Evolutionary conservation across 1,140 invertebrate genomes (phyloP), one percentile per base, ranked within the genome.

Genomic region (Phymastichus coffea): DNA sequence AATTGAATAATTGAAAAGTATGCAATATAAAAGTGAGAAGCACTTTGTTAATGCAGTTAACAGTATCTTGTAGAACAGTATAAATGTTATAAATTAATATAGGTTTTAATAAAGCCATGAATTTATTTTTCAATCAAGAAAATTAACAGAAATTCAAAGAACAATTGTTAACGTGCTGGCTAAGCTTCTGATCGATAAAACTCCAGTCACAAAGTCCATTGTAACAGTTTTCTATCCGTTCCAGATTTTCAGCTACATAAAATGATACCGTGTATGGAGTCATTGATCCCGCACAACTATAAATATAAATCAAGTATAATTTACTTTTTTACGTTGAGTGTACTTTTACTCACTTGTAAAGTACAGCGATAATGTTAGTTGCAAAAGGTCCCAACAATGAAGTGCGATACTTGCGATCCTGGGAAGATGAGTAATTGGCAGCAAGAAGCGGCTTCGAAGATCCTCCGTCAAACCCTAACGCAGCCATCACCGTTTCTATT

Each of bases 361-460:
- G 76, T 6, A 92, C 83, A 37, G 89, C 87, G 25, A 84, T 86
- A 1, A 94, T 66, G 75, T 94, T 94, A 3, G 84, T 81, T n/a
- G 87, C 87, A 67, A 92, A 93, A 0, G 92, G 90, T 48, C 80
- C 73, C 37, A 93, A 83, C 2, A 78, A 64, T 1, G 89, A 90
- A 0, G 85, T 84, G 54, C 81, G 80, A 87, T 90, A 94, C 46
- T 83, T 78, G 20, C 91, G 79, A 54, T 71, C 80, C 38, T 49
- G 57, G 61, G 79, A 78, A 23, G 63, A 57, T 69, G 83, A 71
- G 70, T 81, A 91, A 70, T 90, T 91, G 48, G 87, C 82, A 1
- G 87, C 84, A 1, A 77, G 84, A 3, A 91, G 74, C 1, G 83
- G 81, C 1, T 73, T 70, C 1, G 76, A 48, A 70, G 94, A 89